phyloP scores from a whole-genome alignment of 2,797 vertebrate genomes.

The Manis javanica region DNA sequence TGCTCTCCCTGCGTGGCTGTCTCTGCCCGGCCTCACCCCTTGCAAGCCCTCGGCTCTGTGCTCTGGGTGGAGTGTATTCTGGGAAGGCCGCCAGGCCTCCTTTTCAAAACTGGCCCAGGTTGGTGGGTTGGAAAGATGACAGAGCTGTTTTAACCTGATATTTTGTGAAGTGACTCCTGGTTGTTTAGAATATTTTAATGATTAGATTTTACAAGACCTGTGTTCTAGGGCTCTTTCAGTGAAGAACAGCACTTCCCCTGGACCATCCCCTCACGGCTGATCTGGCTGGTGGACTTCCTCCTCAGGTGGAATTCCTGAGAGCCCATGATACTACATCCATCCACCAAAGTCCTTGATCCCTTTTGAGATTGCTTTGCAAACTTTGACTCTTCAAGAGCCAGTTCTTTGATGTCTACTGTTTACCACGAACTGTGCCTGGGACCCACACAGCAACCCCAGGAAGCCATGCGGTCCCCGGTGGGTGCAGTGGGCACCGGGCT shows the following conservation, averaged over 20 bases:
- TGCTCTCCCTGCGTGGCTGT: no score
- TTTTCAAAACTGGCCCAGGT: accelerated
- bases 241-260: not conserved
- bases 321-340: accelerated
- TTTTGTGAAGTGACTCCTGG: not conserved
- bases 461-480: accelerated
- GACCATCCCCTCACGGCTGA: accelerated
- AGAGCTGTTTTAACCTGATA: accelerated
- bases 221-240: not conserved
- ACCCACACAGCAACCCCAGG: accelerated
- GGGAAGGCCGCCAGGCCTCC: not conserved
- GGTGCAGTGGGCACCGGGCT: accelerated
- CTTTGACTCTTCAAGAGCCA: not conserved
- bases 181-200: not conserved
- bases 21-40: no score
- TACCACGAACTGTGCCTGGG: accelerated
- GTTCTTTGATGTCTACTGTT: accelerated
- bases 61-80: accelerated
- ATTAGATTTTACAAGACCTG: not conserved
- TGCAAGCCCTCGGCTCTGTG: no score
- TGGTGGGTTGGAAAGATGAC: not conserved
- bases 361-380: not conserved
- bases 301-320: not conserved
- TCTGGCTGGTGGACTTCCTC: accelerated
- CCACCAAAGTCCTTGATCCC: not conserved